phyloP scores from a whole-genome alignment of 1,140 invertebrate species.

The Patella vulgata region DNA sequence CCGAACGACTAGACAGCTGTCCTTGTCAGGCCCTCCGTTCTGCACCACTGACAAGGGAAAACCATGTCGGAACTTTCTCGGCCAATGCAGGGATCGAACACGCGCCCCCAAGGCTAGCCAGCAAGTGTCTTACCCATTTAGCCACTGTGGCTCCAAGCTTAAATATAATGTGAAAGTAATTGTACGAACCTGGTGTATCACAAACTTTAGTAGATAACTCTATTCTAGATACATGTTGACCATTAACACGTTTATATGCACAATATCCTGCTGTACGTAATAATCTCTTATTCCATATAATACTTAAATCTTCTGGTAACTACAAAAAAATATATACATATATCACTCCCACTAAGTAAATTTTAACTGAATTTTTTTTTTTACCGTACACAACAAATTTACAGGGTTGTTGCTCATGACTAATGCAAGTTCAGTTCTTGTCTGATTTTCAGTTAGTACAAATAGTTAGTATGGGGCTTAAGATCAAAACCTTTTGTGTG shows the following conservation, averaged over 20 bases:
- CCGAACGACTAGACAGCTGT: too few relatives aligned
- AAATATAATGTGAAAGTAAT: too few relatives aligned
- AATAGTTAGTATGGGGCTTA: neutral
- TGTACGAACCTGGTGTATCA: constrained; percentile 56
- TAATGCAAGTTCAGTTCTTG: too few relatives aligned
- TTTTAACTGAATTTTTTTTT: neutral
- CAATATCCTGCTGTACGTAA: constrained; percentile 81
- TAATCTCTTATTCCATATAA: constrained; percentile 83
- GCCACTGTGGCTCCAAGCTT: too few relatives aligned
- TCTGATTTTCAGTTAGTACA: neutral
- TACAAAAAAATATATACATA: too few relatives aligned
- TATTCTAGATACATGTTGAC: constrained; percentile 65
- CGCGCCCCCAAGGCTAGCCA: too few relatives aligned
- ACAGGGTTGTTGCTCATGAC: neutral
- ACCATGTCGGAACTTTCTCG: too few relatives aligned
- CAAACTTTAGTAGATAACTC: constrained; percentile 74
- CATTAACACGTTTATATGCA: constrained; percentile 67
- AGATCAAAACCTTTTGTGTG: neutral
- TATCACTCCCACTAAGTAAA: neutral
- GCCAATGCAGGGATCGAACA: too few relatives aligned
- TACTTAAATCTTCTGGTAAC: constrained; percentile 70
- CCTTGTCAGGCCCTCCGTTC: too few relatives aligned
- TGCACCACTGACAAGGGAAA: too few relatives aligned
- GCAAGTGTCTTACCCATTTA: too few relatives aligned
- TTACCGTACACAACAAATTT: neutral